Conservation (phyloP, 2,888 invertebrate genomes). For the Sclerodermus sp. region DNA sequence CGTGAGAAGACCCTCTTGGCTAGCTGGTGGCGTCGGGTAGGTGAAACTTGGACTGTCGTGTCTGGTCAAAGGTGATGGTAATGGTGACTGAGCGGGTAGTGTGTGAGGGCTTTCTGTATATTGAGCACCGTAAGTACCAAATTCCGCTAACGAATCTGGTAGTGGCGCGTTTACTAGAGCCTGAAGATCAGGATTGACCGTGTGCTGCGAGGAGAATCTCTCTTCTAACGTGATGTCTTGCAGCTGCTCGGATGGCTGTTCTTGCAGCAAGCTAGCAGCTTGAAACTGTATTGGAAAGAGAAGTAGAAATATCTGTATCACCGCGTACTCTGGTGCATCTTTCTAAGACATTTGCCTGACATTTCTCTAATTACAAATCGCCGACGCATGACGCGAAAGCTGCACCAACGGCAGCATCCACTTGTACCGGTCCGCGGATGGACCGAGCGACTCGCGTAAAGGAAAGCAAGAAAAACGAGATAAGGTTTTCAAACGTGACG, state of each 20-base stretch:
- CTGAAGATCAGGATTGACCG: conserved; percentile 73
- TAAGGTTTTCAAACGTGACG: no score
- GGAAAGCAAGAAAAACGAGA: no score
- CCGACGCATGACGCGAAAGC: no score
- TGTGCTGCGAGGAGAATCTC: conserved; percentile 59
- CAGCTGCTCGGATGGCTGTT: conserved; percentile 54
- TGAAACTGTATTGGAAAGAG: conserved; percentile 44
- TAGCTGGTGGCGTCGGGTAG: conserved; percentile 86
- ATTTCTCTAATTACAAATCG: no score
- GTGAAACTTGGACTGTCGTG: conserved; percentile 76
- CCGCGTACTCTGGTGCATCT: neutral
- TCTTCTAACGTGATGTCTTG: conserved; percentile 59
- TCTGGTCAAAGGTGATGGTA: conserved; percentile 66
- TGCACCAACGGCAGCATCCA: no score
- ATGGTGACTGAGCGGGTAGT: conserved; percentile 63
- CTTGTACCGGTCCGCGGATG: no score
- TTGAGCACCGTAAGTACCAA: conserved; percentile 72
- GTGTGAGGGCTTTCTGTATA: conserved; percentile 57
- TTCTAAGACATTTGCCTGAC: neutral
- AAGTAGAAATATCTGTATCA: neutral
- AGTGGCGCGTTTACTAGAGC: conserved; percentile 77
- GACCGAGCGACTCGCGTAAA: no score
- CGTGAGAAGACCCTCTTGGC: conserved; percentile 79
- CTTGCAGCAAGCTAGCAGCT: conserved; percentile 52
- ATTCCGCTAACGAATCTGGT: conserved; percentile 79